Conservation (phyloP, 2,797 vertebrate genomes). For the Cyclopterus lumpus region DNA sequence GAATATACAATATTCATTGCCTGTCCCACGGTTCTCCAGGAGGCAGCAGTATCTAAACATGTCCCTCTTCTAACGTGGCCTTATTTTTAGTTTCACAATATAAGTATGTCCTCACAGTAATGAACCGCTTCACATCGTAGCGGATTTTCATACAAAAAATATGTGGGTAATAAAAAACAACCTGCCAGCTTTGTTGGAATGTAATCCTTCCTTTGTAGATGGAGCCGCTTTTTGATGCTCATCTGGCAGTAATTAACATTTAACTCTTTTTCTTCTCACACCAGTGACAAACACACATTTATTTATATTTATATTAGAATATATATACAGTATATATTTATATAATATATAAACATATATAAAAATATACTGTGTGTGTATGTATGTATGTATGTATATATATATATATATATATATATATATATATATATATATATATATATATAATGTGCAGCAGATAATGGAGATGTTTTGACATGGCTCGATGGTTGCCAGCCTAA, state of each 20-base stretch:
- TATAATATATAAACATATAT: background rate
- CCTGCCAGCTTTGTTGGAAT: background rate
- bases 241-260: background rate
- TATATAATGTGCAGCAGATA: background rate
- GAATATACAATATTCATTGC: background rate
- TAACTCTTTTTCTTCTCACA: constrained; percentile 16
- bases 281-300: background rate
- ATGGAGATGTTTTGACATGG: constrained; percentile 8
- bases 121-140: background rate
- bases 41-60: background rate
- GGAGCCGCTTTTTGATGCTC: background rate
- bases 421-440: background rate
- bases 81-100: constrained; percentile 9
- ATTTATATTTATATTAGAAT: background rate
- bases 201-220: background rate
- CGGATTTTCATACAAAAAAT: background rate
- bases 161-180: background rate
- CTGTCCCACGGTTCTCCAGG: background rate
- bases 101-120: background rate
- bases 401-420: background rate
- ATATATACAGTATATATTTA: background rate
- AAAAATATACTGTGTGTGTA: background rate
- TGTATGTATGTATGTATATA: background rate
- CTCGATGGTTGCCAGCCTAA: constrained; percentile 8
- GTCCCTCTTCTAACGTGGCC: constrained; percentile 8